Conservation (phyloP, 30 jellyfish, hydroid and myxozoan species). For the Nemopilema nomurai region DNA sequence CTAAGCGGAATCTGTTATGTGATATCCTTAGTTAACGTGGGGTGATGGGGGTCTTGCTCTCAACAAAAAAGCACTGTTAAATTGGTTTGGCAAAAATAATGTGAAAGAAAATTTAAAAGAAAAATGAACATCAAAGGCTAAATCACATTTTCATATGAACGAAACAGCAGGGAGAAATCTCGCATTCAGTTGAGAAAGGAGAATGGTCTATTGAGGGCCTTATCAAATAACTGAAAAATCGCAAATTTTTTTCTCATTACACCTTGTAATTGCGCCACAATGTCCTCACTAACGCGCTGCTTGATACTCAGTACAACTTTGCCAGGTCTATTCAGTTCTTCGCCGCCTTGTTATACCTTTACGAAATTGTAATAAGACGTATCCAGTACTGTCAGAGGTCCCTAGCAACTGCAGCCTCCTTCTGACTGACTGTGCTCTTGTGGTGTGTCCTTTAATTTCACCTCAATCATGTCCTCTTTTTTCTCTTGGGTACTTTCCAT, state of each 20-base stretch:
- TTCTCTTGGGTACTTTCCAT: constrained; percentile 97
- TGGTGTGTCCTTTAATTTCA: constrained; percentile 92
- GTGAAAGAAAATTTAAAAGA: too few species aligned
- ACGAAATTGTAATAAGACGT: neutral
- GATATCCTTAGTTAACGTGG: too few species aligned
- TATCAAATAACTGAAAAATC: neutral
- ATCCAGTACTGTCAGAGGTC: too few species aligned
- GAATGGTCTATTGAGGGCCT: neutral
- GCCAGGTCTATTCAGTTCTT: neutral
- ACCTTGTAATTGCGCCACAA: neutral
- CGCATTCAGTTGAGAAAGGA: neutral
- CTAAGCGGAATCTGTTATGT: too few species aligned
- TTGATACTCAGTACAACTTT: neutral
- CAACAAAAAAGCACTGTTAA: too few species aligned
- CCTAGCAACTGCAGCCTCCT: constrained; percentile 93
- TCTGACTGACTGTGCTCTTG: constrained; percentile 91
- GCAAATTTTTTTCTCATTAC: neutral
- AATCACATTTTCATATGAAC: too few species aligned
- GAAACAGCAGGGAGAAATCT: too few species aligned
- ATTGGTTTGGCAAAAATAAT: too few species aligned
- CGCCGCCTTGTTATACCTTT: neutral
- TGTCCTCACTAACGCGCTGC: neutral
- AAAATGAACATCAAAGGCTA: too few species aligned
- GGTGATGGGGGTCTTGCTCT: too few species aligned
- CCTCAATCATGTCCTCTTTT: constrained; percentile 96